Base-by-base conservation (phyloP, 1,140 invertebrate species). In the Periplaneta americana region DNA sequence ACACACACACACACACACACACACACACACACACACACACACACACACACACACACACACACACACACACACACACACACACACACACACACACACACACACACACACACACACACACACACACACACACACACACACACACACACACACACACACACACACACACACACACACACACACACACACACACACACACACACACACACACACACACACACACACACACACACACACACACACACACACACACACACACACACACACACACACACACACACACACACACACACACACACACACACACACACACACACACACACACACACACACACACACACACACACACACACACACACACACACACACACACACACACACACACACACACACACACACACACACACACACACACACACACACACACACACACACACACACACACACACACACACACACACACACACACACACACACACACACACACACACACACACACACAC, bases 21-120 rank as follows among this genome's bases (percentile, higher is more conserved):
- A 86, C 83, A 85, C 84, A 86, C 84, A 84, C 85, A 86, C 84
- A 85, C 84, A 85, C 84, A 84, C 83, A 85, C 84, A 85, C 83
- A 84, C 57, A 85, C 82, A 84, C 79, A 84, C 83, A 84, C 82
- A 84, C 82, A 84, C 83, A 84, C 84, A 83, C 80, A 85, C 80
- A 83, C 80, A 82, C 82, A 84, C 80, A 85, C 84, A 83, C 81
- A 82, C 80, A 85, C 84, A 84, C 85, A 86, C 83, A 84, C 83
- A 85, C 84, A 85, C 82, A 83, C 80, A 86, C 83, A 84, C 82
- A 85, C 84, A 85, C 84, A 83, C 82, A 85, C 82, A 84, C 84
- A 86, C 81, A 84, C 83, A 84, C 83, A 84, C 85, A 85, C 84
- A 85, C 83, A 78, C 35, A 81, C n/a, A 81, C 75, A 81, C 75